Evolutionary conservation across 1,140 invertebrate genomes (phyloP).

Genomic region (Papilio dardanus): DNA sequence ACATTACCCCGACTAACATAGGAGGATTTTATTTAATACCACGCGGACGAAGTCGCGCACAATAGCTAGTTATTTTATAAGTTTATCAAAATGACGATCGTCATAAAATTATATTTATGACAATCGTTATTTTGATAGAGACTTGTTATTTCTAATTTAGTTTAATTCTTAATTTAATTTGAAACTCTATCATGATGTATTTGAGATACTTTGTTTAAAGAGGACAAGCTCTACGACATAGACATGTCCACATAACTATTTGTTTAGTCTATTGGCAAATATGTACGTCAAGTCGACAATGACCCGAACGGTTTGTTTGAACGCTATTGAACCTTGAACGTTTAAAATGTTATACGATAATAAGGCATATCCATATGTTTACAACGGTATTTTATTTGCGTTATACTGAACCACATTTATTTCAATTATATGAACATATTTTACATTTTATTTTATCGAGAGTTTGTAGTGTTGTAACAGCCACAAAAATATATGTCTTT

Average conservation of each 20-base stretch:
- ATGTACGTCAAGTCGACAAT: constrained; percentile 11
- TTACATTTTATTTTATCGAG: too few relatives aligned
- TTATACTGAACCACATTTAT: background rate
- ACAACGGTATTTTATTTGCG: background rate
- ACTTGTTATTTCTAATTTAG: too few relatives aligned
- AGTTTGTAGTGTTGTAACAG: too few relatives aligned
- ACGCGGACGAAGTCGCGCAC: too few relatives aligned
- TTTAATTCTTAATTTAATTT: too few relatives aligned
- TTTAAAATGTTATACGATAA: constrained; percentile 15
- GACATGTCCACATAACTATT: background rate
- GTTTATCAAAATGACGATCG: too few relatives aligned
- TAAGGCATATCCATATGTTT: constrained; percentile 1
- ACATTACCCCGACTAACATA: too few relatives aligned
- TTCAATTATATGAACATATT: background rate
- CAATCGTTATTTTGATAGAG: too few relatives aligned
- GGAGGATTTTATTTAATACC: too few relatives aligned
- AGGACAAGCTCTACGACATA: background rate
- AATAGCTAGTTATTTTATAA: too few relatives aligned
- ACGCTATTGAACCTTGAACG: constrained; percentile 29
- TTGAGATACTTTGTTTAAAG: background rate
- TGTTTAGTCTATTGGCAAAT: constrained; percentile 10
- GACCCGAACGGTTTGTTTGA: background rate
- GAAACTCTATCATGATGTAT: background rate
- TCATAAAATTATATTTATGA: too few relatives aligned
- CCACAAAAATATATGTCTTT: too few relatives aligned